Conservation (phyloP, 2,113 vertebrate species). For the Thryonomys swinderianus region DNA sequence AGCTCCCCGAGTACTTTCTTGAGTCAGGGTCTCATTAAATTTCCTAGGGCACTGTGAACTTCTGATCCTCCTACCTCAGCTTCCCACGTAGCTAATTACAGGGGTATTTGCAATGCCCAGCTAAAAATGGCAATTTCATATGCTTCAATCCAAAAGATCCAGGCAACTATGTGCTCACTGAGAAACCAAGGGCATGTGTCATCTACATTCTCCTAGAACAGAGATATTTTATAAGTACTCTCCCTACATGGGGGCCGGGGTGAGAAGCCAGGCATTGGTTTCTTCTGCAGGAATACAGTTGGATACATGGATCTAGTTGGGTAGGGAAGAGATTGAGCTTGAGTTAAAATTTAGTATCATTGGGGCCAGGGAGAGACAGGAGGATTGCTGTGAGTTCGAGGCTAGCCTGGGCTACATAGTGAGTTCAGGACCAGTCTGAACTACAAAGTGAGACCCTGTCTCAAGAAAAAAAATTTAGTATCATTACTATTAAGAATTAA, state of each 20-base stretch:
- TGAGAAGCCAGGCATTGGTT: background rate
- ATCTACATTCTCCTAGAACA: background rate
- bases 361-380: too few relatives aligned
- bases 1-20: background rate
- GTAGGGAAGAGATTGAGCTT: background rate
- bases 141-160: conserved; percentile 3
- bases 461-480: conserved; percentile 13
- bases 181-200: background rate
- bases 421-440: too few relatives aligned
- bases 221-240: background rate
- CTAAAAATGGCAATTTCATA: background rate
- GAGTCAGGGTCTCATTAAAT: background rate
- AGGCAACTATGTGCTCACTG: background rate
- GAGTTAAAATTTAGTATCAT: conserved; percentile 7
- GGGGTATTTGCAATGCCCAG: background rate
- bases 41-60: background rate
- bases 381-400: too few relatives aligned
- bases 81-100: background rate
- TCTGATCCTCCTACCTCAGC: background rate
- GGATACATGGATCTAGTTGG: background rate
- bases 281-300: conserved; percentile 9
- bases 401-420: too few relatives aligned
- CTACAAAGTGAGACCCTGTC: too few relatives aligned
- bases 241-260: background rate
- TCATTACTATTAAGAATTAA: conserved; percentile 30